Conservation (phyloP, 2,797 vertebrate species). For the Siniperca undulata region DNA sequence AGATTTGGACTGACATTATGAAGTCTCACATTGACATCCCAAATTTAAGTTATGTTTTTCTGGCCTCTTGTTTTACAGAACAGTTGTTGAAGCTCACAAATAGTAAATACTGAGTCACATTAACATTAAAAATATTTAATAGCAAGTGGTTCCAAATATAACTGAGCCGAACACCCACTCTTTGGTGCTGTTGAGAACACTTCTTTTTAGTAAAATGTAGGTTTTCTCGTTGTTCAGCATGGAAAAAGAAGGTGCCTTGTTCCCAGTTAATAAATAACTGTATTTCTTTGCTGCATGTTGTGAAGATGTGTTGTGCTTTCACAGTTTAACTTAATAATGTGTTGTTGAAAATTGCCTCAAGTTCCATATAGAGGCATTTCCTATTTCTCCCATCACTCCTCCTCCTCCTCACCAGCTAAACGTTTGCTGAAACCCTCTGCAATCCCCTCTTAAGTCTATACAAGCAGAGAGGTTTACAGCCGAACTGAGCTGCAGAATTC, state of each 20-base stretch:
- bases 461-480: constrained; percentile 64
- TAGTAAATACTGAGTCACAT: constrained; percentile 25
- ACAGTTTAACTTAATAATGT: constrained; percentile 37
- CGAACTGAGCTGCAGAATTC: constrained; percentile 68
- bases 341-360: constrained; percentile 45
- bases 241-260: constrained; percentile 55
- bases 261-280: constrained; percentile 66
- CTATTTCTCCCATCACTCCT: constrained; percentile 24
- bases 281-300: constrained; percentile 31
- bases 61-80: constrained; percentile 4
- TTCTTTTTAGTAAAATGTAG: background rate
- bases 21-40: background rate
- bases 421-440: constrained; percentile 56
- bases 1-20: background rate
- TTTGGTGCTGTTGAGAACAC: background rate
- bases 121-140: constrained; percentile 18
- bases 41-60: background rate
- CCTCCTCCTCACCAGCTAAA: constrained; percentile 50
- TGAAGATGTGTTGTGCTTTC: background rate
- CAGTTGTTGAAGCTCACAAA: constrained; percentile 13
- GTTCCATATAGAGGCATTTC: constrained; percentile 48
- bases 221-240: constrained; percentile 37
- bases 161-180: constrained; percentile 30
- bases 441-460: constrained; percentile 67
- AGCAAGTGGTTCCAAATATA: constrained; percentile 25